These are phyloP conservation scores for Diprion similis DNA, from an alignment of 1,140 invertebrate species.

Conservation along the genomic window DNA sequence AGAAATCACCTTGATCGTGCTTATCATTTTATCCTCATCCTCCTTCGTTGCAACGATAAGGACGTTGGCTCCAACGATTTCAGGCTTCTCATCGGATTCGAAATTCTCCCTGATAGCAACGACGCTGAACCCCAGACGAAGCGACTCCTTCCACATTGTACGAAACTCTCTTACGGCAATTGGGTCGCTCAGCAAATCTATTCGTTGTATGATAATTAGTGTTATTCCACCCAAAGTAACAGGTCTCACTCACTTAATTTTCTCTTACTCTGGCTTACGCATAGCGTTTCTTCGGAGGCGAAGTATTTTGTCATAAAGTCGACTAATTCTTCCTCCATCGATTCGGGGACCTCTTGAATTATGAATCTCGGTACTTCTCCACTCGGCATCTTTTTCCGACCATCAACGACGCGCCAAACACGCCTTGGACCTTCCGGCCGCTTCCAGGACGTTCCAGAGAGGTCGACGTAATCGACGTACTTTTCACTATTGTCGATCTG, in stretches of 20 bases:
- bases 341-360: constrained; percentile 52
- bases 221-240: not conserved
- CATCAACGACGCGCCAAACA: constrained; percentile 29
- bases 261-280: constrained; percentile 38
- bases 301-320: constrained; percentile 49
- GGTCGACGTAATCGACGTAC: constrained; percentile 24
- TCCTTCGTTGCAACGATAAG: constrained; percentile 31
- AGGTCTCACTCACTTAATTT: no score
- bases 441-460: constrained; percentile 24
- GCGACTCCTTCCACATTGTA: constrained; percentile 31
- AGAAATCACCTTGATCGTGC: not conserved
- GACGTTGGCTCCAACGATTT: constrained; percentile 45
- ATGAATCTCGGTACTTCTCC: constrained; percentile 38
- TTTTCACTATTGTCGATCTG: constrained; percentile 14
- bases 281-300: constrained; percentile 44
- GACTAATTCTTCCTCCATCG: constrained; percentile 45
- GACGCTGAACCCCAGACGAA: constrained; percentile 40
- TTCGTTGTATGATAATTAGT: not conserved
- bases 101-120: constrained; percentile 43
- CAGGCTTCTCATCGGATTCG: constrained; percentile 33
- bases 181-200: constrained; percentile 40
- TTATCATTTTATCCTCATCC: constrained; percentile 22
- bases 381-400: constrained; percentile 13
- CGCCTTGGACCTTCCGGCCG: constrained; percentile 37
- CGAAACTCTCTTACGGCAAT: constrained; percentile 29